phyloP scores from a whole-genome alignment of 2,113 vertebrate genomes.

The Benitochromis conjunctus region DNA sequence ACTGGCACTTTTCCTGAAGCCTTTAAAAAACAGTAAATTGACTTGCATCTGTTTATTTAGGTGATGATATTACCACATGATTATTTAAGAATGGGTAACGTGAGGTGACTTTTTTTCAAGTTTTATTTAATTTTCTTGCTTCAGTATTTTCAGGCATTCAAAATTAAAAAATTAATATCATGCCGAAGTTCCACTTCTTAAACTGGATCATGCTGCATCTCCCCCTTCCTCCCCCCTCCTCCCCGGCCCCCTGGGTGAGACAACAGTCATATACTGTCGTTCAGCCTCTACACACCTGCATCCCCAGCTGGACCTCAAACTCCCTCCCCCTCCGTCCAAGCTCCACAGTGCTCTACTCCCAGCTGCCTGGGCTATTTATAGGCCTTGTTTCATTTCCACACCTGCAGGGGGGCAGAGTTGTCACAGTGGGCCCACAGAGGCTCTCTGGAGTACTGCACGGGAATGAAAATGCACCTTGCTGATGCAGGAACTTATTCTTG shows the following conservation, averaged over 20 bases:
- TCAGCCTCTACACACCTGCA: conserved; percentile 74
- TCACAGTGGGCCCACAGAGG: conserved; percentile 65
- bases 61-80: background rate
- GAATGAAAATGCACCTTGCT: conserved; percentile 77
- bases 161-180: background rate
- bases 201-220: conserved; percentile 10
- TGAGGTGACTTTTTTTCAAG: background rate
- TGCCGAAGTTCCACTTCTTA: background rate
- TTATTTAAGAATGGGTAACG: background rate
- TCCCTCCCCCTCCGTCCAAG: background rate
- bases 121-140: background rate
- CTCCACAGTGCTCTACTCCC: conserved; percentile 72
- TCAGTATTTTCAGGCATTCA: background rate
- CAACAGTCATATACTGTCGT: conserved; percentile 58
- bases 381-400: conserved; percentile 86
- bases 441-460: conserved; percentile 69
- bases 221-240: background rate
- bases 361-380: conserved; percentile 89
- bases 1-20: background rate
- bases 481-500: conserved; percentile 71
- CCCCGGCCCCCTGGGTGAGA: conserved; percentile 52
- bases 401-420: conserved; percentile 79
- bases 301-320: conserved; percentile 69
- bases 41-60: background rate
- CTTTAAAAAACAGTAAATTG: background rate